Conservation (phyloP, 2,113 vertebrate species). For the Alouatta palliata region DNA sequence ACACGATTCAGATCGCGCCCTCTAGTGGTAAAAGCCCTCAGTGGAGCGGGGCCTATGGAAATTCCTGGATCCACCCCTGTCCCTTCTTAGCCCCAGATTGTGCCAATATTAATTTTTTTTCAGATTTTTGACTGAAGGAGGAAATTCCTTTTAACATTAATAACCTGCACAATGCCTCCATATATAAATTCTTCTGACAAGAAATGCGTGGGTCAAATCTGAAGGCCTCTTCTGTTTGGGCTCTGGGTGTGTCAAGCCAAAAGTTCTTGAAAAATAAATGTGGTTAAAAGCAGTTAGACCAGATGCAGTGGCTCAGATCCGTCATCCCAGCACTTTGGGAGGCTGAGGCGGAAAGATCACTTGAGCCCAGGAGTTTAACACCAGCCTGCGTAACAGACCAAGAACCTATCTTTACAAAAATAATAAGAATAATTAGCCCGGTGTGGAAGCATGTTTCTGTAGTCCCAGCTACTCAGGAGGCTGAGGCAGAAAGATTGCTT, state of each 20-base stretch:
- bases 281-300: not conserved
- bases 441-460: too few relatives aligned
- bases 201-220: not conserved
- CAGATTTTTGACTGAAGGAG: not conserved
- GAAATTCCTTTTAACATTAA: constrained; percentile 11
- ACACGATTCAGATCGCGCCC: not conserved
- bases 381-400: not conserved
- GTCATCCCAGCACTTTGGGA: not conserved
- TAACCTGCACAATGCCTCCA: not conserved
- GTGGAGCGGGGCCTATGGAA: not conserved
- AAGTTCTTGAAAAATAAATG: constrained; percentile 31
- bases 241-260: not conserved
- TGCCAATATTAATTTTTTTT: not conserved
- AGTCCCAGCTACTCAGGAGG: too few relatives aligned
- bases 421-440: too few relatives aligned
- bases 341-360: not conserved
- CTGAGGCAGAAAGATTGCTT: not conserved
- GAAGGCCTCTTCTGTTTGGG: not conserved
- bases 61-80: not conserved
- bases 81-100: not conserved
- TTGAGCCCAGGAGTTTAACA: not conserved
- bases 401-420: not conserved
- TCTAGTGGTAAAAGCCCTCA: constrained; percentile 28
- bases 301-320: not conserved
- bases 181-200: constrained; percentile 25